Percentiles rank a stretch among this genome's conserved stretches.
phyloP scores from a whole-genome alignment of 1,140 invertebrate species.

The Drosophila biarmipes region DNA sequence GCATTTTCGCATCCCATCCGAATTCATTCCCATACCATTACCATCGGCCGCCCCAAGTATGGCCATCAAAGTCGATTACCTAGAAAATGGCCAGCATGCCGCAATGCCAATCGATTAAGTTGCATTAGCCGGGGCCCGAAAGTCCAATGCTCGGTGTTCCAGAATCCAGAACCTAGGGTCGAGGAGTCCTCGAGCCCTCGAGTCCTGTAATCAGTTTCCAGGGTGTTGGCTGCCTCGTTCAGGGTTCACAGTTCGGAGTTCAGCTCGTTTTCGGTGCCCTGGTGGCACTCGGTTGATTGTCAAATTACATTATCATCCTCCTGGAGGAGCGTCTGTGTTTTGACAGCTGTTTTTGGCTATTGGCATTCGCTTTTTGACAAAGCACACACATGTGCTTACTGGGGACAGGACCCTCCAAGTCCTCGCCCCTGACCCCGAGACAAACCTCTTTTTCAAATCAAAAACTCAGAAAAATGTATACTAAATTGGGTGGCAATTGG shows the following conservation, averaged over 20 bases:
- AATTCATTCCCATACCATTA: not conserved
- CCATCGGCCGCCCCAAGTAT: constrained; percentile 20
- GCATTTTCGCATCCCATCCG: constrained; percentile 30
- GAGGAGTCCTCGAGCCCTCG: too few species aligned
- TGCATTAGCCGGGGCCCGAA: constrained; percentile 33
- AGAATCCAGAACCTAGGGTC: not conserved
- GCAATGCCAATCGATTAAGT: constrained; percentile 75
- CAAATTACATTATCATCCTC: constrained; percentile 78
- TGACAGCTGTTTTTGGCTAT: constrained; percentile 79
- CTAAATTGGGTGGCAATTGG: not conserved
- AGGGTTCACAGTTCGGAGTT: not conserved
- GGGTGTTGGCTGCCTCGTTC: not conserved
- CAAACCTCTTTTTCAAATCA: not conserved
- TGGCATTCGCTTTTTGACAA: constrained; percentile 71
- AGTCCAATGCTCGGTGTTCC: not conserved
- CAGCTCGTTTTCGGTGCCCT: constrained; percentile 37
- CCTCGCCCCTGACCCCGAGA: not conserved
- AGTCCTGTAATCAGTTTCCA: not conserved
- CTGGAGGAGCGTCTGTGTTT: constrained; percentile 64
- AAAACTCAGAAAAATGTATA: not conserved
- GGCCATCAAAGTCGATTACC: constrained; percentile 78
- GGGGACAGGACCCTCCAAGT: not conserved
- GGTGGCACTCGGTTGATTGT: constrained; percentile 67
- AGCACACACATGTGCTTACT: constrained; percentile 10
- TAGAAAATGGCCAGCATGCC: constrained; percentile 70